phyloP scores from a whole-genome alignment of 1,140 invertebrate genomes.

The Panagrolaimus sp. region DNA sequence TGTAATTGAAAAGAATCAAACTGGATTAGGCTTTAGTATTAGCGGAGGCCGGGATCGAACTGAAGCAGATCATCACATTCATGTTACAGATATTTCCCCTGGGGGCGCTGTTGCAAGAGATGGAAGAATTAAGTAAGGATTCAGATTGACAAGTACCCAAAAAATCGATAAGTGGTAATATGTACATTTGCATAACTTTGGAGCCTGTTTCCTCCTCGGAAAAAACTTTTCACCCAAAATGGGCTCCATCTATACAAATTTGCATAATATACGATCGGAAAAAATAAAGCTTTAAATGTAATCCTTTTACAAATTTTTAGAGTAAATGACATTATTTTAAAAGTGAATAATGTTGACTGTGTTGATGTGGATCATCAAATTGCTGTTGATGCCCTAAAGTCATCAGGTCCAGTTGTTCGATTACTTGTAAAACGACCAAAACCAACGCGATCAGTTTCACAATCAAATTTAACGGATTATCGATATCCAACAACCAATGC shows the following conservation, averaged over 20 bases:
- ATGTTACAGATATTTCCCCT: conserved; percentile 96
- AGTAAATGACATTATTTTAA: conserved; percentile 87
- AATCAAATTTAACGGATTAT: background rate
- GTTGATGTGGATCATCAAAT: conserved; percentile 83
- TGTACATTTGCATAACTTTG: no score
- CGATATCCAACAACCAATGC: background rate
- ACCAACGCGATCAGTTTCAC: conserved; percentile 7
- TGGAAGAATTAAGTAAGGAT: conserved; percentile 71
- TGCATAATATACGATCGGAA: no score
- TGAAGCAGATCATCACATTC: conserved; percentile 75
- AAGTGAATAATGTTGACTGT: conserved; percentile 81
- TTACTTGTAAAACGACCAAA: conserved; percentile 46
- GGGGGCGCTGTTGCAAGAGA: conserved; percentile 89
- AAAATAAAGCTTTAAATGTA: no score
- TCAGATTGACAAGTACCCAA: no score
- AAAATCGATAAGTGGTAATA: no score
- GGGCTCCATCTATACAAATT: no score
- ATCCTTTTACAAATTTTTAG: background rate
- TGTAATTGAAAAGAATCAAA: conserved; percentile 45
- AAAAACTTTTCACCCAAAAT: no score
- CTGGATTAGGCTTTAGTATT: conserved; percentile 76
- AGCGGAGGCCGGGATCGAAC: conserved; percentile 34
- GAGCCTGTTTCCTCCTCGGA: no score
- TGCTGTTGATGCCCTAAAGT: conserved; percentile 93
- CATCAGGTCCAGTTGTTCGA: conserved; percentile 69